Percentiles rank a stretch among this genome's conserved stretches.
Evolutionary conservation across 2,888 invertebrate species (phyloP).

Genomic region (Nebria salina): DNA sequence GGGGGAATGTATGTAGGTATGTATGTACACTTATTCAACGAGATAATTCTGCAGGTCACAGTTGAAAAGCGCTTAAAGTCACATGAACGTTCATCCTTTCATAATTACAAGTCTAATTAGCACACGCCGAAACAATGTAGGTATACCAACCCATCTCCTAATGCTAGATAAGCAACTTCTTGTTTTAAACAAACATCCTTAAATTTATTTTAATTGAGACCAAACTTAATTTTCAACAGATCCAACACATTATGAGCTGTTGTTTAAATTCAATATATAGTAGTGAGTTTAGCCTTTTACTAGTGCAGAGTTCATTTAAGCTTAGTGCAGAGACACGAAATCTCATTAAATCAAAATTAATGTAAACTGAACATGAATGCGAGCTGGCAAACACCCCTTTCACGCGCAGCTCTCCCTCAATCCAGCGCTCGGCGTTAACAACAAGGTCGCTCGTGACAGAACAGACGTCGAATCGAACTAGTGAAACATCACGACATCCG

Average conservation of each 20-base stretch:
- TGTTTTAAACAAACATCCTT: not conserved
- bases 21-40: constrained; percentile 6
- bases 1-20: not conserved
- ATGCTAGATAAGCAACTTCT: not conserved
- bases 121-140: not conserved
- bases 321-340: constrained; percentile 2
- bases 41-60: constrained; percentile 27
- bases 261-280: not conserved
- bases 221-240: not conserved
- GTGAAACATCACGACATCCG: not conserved
- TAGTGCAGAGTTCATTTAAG: not conserved
- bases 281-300: too few species aligned
- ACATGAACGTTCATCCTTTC: constrained; percentile 36
- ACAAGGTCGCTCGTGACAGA: not conserved
- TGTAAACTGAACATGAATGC: constrained; percentile 3
- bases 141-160: not conserved
- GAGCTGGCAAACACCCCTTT: not conserved
- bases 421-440: not conserved
- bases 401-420: too few species aligned
- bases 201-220: not conserved
- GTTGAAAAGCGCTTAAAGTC: constrained; percentile 38
- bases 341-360: constrained; percentile 34
- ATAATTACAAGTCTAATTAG: constrained; percentile 39
- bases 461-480: constrained; percentile 1
- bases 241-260: not conserved